These are phyloP conservation scores for Cheilosia impressa DNA, from an alignment of 2,888 invertebrate species.

Conservation along the genomic window DNA sequence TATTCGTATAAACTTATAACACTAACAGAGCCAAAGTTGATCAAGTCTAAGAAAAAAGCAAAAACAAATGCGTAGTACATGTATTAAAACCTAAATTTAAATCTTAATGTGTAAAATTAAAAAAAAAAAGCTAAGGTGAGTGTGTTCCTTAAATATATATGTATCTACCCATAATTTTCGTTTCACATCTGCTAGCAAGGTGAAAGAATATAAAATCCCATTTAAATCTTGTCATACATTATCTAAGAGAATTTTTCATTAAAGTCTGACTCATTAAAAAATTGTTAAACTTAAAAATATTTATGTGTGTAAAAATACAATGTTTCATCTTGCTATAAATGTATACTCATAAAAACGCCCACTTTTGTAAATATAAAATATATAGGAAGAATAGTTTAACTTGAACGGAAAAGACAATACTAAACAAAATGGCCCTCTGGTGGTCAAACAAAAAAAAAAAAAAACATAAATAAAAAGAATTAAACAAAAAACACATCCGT, in stretches of 20 bases:
- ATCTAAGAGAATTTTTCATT: conserved; percentile 50
- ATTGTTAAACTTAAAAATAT: conserved; percentile 16
- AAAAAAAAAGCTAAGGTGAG: conserved; percentile 45
- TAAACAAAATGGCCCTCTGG: conserved; percentile 52
- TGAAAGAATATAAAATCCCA: conserved; percentile 15
- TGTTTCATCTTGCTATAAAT: conserved; percentile 45
- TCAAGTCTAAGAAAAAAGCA: conserved; percentile 36
- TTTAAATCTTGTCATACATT: conserved; percentile 39
- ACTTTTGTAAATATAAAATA: conserved; percentile 60
- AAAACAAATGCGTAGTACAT: conserved; percentile 20
- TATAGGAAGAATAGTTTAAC: conserved; percentile 41
- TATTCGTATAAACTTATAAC: conserved; percentile 19
- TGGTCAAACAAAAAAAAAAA: conserved; percentile 22
- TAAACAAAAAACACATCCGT: conserved; percentile 21
- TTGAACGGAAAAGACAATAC: conserved; percentile 73
- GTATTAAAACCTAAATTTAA: conserved; percentile 39
- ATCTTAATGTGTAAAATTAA: conserved; percentile 59
- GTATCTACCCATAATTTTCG: neutral
- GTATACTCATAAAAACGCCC: conserved; percentile 29
- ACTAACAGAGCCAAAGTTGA: conserved; percentile 67
- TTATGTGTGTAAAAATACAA: conserved; percentile 31
- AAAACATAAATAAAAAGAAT: conserved; percentile 21
- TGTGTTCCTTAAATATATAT: conserved; percentile 67
- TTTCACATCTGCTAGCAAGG: conserved; percentile 34
- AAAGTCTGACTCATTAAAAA: conserved; percentile 72